Conservation (phyloP, 1,140 invertebrate genomes). For the Hyles euphorbiae region DNA sequence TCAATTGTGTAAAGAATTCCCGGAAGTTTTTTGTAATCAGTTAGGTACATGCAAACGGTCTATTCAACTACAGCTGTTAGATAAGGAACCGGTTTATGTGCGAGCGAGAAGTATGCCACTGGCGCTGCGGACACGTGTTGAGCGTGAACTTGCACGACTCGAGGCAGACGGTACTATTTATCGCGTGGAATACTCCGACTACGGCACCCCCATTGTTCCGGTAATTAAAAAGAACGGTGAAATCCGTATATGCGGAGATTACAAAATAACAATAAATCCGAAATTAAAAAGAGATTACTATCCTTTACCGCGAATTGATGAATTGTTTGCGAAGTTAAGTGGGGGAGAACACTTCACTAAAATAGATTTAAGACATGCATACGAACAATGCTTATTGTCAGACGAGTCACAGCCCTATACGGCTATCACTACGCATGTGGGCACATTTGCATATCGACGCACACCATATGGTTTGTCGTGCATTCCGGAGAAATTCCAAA, state of each 20-base stretch:
- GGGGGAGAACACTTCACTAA: constrained; percentile 33
- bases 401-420: constrained; percentile 33
- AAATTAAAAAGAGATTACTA: constrained; percentile 33
- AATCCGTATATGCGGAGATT: constrained; percentile 32
- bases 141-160: constrained; percentile 51
- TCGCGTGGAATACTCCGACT: constrained; percentile 29
- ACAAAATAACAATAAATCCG: constrained; percentile 33
- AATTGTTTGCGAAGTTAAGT: constrained; percentile 36
- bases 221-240: constrained; percentile 28
- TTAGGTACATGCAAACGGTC: constrained; percentile 29
- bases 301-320: constrained; percentile 37
- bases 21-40: constrained; percentile 29
- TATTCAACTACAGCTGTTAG: constrained; percentile 23
- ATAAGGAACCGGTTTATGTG: constrained; percentile 32
- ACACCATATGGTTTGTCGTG: constrained; percentile 38
- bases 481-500: constrained; percentile 45
- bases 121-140: constrained; percentile 48
- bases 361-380: constrained; percentile 34
- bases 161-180: constrained; percentile 34
- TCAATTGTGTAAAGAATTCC: constrained; percentile 22
- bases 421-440: constrained; percentile 38
- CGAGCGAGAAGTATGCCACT: constrained; percentile 41
- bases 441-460: constrained; percentile 33
- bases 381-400: constrained; percentile 28
- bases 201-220: constrained; percentile 32